These are phyloP conservation scores for Rhinogobio ventralis DNA, from an alignment of 2,797 vertebrate species.

Conservation along the genomic window DNA sequence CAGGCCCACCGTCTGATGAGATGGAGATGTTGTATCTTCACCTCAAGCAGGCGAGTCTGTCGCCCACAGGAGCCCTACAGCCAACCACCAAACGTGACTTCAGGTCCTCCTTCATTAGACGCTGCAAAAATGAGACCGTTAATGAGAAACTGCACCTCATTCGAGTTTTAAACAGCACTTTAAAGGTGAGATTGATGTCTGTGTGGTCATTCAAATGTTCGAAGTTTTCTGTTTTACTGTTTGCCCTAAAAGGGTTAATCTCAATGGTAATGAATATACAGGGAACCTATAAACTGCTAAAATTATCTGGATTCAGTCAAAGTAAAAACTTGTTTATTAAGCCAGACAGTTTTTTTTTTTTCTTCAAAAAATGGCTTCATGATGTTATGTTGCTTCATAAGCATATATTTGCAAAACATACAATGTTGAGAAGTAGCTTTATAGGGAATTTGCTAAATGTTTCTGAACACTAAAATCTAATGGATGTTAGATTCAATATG, in stretches of 20 bases:
- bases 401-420: background rate
- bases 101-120: slow-evolving; percentile 83
- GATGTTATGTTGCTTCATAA: background rate
- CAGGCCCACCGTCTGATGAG: slow-evolving; percentile 73
- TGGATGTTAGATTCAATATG: background rate
- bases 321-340: background rate
- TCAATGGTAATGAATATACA: background rate
- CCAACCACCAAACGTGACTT: slow-evolving; percentile 80
- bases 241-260: background rate
- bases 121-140: slow-evolving; percentile 84
- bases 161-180: slow-evolving; percentile 84
- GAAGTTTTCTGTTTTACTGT: too few relatives aligned
- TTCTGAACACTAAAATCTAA: background rate
- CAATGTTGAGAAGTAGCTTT: background rate
- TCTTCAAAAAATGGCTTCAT: too few relatives aligned
- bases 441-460: background rate
- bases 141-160: slow-evolving; percentile 89
- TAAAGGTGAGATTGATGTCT: slow-evolving; percentile 80
- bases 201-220: background rate
- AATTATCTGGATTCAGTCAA: background rate
- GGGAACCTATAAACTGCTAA: background rate
- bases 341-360: background rate
- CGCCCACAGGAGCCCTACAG: slow-evolving; percentile 80
- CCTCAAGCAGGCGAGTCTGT: slow-evolving; percentile 81
- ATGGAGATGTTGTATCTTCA: slow-evolving; percentile 86